Conservation (phyloP, 1,140 invertebrate species). For the Tetramorium alpestre region DNA sequence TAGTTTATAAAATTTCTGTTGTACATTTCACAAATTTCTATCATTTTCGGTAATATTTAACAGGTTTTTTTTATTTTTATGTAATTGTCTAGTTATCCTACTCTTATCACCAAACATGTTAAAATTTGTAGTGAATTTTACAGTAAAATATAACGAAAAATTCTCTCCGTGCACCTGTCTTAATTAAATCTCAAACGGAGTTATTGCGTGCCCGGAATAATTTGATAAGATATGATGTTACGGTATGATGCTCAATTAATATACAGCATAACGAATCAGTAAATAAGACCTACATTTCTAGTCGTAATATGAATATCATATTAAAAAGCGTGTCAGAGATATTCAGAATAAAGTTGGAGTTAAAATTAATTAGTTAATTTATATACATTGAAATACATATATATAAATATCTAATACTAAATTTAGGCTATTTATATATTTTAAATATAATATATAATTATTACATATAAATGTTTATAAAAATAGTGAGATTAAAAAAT, state of each 20-base stretch:
- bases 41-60: too few species aligned
- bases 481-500: background rate
- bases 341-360: background rate
- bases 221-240: background rate
- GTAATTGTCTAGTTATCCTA: too few species aligned
- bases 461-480: background rate
- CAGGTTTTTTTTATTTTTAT: too few species aligned
- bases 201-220: constrained; percentile 45
- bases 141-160: too few species aligned
- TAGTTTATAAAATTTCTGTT: too few species aligned
- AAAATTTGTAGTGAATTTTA: too few species aligned
- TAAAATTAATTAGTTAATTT: background rate
- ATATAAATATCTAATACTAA: background rate
- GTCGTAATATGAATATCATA: background rate
- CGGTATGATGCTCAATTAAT: background rate
- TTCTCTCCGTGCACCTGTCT: background rate
- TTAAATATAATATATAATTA: background rate
- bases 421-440: background rate
- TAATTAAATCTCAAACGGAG: constrained; percentile 40
- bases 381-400: background rate
- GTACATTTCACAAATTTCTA: too few species aligned
- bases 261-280: background rate
- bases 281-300: constrained; percentile 1
- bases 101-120: too few species aligned
- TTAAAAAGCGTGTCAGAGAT: background rate